Evolutionary conservation across 2,888 invertebrate species (phyloP), one percentile per base, ranked within the genome.

Genomic region (Cheilosia urbana): DNA sequence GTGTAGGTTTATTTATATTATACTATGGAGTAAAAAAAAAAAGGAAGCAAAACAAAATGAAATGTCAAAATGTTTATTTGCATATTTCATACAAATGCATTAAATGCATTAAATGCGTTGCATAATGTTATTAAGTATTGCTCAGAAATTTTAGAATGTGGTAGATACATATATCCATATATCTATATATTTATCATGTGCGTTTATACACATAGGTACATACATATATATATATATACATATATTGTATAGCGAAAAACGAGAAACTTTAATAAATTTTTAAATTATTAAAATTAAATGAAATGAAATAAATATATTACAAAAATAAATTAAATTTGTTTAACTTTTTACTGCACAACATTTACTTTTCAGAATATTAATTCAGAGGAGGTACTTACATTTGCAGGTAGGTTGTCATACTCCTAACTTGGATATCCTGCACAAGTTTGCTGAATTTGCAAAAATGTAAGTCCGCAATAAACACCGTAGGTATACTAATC

Each of bases 191-290:
- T 85, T 85, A 85, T 81, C 68, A 81, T 81, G 81, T 85, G 75
- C 66, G 66, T 85, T 85, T 85, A 72, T 85, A 81, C 81, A 85
- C 81, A 85, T 76, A n/a, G n/a, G n/a, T n/a, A 71, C 72, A 57
- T 60, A 62, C 47, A 73, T 78, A 75, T 58, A 79, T 73, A 73
- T 73, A 73, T 79, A 68, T 60, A 71, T 51, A 83, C 53, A 68
- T 77, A 81, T 51, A 51, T 68, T 81, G 76, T 75, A 73, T 69
- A 65, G 57, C 55, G 30, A 69, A 21, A 51, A 62, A 65, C 42
- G 42, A 71, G 63, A 71, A 79, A 76, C 72, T 81, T 85, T 78
- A 87, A 77, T 87, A 82, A 87, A 87, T 82, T 87, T 87, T 87
- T 82, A 87, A 87, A 73, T 87, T 87, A 81, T 77, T 72, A 78